phyloP scores from a whole-genome alignment of 2,113 vertebrate species.

The Stomatorhinus ivindoensis region DNA sequence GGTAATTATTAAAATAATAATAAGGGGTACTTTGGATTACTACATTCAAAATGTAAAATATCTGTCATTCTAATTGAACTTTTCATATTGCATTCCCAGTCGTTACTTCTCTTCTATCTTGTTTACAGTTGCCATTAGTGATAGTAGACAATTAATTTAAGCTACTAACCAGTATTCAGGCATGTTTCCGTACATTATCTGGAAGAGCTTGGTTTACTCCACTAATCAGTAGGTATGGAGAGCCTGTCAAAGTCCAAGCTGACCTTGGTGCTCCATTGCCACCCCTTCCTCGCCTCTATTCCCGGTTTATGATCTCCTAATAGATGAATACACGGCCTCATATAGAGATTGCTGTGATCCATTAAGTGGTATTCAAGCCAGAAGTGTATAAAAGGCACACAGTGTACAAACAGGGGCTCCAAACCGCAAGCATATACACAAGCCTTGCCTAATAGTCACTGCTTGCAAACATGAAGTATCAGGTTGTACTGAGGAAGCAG shows the following conservation, averaged over 20 bases:
- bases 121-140: background rate
- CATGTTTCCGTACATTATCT: background rate
- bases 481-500: background rate
- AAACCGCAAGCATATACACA: background rate
- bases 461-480: background rate
- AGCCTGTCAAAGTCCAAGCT: background rate
- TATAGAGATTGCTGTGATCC: background rate
- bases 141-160: background rate
- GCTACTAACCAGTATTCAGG: background rate
- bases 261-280: background rate
- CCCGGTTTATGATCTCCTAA: background rate
- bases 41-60: background rate
- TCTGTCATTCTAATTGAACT: background rate
- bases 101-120: background rate
- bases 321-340: background rate
- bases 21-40: background rate
- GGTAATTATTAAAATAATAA: background rate
- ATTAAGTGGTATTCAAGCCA: background rate
- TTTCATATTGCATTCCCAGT: background rate
- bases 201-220: background rate
- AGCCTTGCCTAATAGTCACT: background rate
- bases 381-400: background rate
- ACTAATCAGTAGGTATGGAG: background rate
- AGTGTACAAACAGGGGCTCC: background rate
- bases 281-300: background rate